Conservation (phyloP, 2,113 vertebrate species). For the Chiloscyllium plagiosum region DNA sequence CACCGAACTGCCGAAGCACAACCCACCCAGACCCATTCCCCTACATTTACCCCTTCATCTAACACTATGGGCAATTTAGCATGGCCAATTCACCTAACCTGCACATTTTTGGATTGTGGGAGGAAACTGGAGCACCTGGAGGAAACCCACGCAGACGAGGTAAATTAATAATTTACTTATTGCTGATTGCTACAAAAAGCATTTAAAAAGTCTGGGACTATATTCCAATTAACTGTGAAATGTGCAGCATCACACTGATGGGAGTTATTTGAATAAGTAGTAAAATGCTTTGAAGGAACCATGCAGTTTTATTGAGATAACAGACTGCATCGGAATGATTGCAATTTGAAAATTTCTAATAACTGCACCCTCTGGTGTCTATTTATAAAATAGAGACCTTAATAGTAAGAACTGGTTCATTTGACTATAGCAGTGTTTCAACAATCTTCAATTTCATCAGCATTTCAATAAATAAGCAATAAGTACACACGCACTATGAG, state of each 20-base stretch:
- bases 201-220: not conserved
- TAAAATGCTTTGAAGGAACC: not conserved
- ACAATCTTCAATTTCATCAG: not conserved
- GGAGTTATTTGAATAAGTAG: not conserved
- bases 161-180: not conserved
- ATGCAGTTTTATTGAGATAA: not conserved
- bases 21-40: too few relatives aligned
- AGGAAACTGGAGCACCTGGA: too few relatives aligned
- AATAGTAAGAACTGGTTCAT: not conserved
- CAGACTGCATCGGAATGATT: not conserved
- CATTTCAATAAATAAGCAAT: not conserved
- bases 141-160: too few relatives aligned
- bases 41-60: too few relatives aligned
- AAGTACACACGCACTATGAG: not conserved
- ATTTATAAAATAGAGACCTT: not conserved
- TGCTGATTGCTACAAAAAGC: not conserved
- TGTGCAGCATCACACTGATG: not conserved
- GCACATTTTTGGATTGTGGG: too few relatives aligned
- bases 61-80: too few relatives aligned
- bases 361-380: slow-evolving; percentile 18
- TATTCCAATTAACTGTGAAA: not conserved
- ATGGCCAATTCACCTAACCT: too few relatives aligned
- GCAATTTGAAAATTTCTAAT: not conserved
- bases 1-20: too few relatives aligned
- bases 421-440: not conserved